Evolutionary conservation across 2,888 invertebrate species (phyloP), one percentile per base, ranked within the genome.

Genomic region (Strigamia transsilvanica): DNA sequence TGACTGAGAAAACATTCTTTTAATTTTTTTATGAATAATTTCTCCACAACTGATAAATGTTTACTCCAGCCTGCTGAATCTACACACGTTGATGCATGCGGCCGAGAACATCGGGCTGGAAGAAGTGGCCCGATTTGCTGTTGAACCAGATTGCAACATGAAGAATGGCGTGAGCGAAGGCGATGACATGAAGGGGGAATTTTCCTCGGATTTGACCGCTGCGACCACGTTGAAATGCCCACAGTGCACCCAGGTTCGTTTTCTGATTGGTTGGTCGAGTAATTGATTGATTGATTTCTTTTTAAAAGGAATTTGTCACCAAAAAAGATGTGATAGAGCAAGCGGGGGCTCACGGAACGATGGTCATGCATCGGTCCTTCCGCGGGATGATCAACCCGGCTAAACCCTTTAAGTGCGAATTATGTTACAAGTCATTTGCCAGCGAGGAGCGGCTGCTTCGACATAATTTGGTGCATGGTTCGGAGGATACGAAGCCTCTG

Each of bases 401-500:
- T 46, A 89, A 90, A 83, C 88, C 89, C 4, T 89, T 90, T 85
- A 92, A 92, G 86, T 93, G 93, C 87, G 89, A 90, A 2, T 88
- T 91, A 85, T 93, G 93, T 86, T 91, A 91, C 85, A 93, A 92
- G 87, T 88, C 90, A 41, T 93, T 93, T 87, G 89, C 91, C 2
- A 90, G 91, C 7, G 89, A 90, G 84, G 92, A 92, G 81, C 89
- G 92, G 82, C 88, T 87, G 80, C 88, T 91, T 88, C 90, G 90
- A 83, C 93, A 93, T 87, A 91, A 91, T 89, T 87, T 91, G 84
- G 91, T 91, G 27, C 93, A 93, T 86, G 91, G 91, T 81, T 90
- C 90, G 9, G 92, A 93, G 84, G 92, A 93, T 83, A 89, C 90
- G n/a, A 93, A 93, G 87, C 92, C 93, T 15, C 87, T 92, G 83